A percentile compares a stretch with the other conserved stretches of the same genome.
These are phyloP conservation scores for Drosophila trichaetosa DNA, from an alignment of 2,888 invertebrate species.

Conservation along the genomic window DNA sequence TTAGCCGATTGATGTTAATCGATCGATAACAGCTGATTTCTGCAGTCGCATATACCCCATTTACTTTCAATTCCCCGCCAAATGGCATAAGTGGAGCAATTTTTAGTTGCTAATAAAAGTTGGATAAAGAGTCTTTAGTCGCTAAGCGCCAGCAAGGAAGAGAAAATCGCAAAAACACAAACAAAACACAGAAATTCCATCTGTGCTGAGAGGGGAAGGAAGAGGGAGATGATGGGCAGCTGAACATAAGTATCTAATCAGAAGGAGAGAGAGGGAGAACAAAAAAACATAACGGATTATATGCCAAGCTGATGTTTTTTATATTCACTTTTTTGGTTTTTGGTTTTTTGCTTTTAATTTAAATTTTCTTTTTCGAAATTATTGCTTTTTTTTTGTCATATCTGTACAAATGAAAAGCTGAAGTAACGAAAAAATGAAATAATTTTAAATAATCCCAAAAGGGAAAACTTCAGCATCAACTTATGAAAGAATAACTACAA, in stretches of 20 bases:
- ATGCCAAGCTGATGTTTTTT: background rate
- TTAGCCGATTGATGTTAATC: background rate
- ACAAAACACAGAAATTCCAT: slow-evolving; percentile 10
- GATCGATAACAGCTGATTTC: background rate
- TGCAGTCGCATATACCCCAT: background rate
- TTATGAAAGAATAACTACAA: background rate
- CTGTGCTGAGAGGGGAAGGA: background rate
- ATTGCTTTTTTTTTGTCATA: background rate
- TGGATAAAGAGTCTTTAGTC: slow-evolving; percentile 41
- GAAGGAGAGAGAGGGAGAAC: background rate
- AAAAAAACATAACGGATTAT: background rate
- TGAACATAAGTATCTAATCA: background rate
- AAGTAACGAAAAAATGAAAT: background rate
- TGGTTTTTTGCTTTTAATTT: background rate
- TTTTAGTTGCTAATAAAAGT: slow-evolving; percentile 43
- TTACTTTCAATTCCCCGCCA: slow-evolving; percentile 8
- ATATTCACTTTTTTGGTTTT: background rate
- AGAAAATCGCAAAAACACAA: slow-evolving; percentile 21
- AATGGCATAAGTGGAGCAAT: slow-evolving; percentile 16
- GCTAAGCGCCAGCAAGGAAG: slow-evolving; percentile 23
- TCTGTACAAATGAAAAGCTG: background rate
- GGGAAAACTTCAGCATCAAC: background rate
- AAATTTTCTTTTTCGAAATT: background rate
- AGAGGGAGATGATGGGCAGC: background rate
- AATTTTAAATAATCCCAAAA: background rate